phyloP scores from a whole-genome alignment of 2,797 vertebrate genomes.

The Lepilemur septentrionalis region DNA sequence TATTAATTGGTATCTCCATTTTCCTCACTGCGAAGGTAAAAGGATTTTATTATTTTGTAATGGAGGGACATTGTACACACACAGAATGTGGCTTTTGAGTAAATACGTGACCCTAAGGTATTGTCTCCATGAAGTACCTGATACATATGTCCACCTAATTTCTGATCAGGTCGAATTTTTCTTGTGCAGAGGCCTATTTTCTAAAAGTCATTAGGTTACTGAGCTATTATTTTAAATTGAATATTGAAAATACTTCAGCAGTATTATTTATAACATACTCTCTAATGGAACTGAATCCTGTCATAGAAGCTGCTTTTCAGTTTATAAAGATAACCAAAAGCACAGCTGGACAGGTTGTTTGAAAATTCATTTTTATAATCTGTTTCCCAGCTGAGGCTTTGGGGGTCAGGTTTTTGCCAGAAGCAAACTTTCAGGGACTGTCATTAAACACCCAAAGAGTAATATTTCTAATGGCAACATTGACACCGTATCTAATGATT shows the following conservation, averaged over 20 bases:
- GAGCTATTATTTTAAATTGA: conserved; percentile 65
- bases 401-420: conserved; percentile 57
- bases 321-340: conserved; percentile 63
- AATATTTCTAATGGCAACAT: conserved; percentile 60
- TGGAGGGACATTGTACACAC: neutral
- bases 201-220: conserved; percentile 48
- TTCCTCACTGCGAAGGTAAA: conserved; percentile 8
- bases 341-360: conserved; percentile 56
- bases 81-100: neutral
- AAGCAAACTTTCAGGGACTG: conserved; percentile 50
- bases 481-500: conserved; percentile 41
- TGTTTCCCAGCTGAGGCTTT: conserved; percentile 58
- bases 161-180: conserved; percentile 31
- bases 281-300: conserved; percentile 52
- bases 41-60: conserved; percentile 36
- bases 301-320: conserved; percentile 29
- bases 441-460: conserved; percentile 51
- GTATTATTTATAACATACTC: conserved; percentile 60
- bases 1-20: conserved; percentile 35
- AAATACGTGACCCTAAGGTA: neutral
- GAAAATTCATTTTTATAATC: conserved; percentile 68
- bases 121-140: neutral
- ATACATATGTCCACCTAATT: neutral
- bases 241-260: conserved; percentile 63
- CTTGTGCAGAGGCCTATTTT: conserved; percentile 33